phyloP scores from a whole-genome alignment of 1,140 invertebrate genomes.

The Drosophila subobscura region DNA sequence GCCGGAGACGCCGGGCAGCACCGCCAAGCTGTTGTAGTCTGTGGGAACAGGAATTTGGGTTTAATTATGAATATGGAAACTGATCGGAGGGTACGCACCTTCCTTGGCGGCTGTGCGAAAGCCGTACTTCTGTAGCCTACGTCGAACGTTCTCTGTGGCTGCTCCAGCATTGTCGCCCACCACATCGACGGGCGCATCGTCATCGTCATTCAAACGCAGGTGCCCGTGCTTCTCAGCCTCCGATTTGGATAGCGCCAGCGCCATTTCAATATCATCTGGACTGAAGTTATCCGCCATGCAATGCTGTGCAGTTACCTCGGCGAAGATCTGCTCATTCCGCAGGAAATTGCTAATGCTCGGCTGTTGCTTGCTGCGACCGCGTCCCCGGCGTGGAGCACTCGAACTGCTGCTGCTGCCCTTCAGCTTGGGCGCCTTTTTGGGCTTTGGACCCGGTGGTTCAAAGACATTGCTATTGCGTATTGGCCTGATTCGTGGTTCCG shows the following conservation, averaged over 20 bases:
- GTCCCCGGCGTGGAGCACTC: not conserved
- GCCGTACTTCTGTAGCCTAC: slow-evolving; percentile 67
- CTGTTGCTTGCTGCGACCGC: slow-evolving; percentile 51
- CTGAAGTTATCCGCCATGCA: slow-evolving; percentile 73
- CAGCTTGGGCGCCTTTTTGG: slow-evolving; percentile 70
- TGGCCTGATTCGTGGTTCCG: slow-evolving; percentile 44
- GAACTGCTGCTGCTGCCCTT: slow-evolving; percentile 21
- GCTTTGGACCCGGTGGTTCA: slow-evolving; percentile 42
- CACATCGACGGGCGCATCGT: slow-evolving; percentile 49
- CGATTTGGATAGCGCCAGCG: slow-evolving; percentile 75
- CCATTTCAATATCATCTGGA: slow-evolving; percentile 78
- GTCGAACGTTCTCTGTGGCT: slow-evolving; percentile 51
- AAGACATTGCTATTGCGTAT: slow-evolving; percentile 47
- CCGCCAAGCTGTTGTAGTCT: slow-evolving; percentile 63
- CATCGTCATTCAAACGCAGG: slow-evolving; percentile 27
- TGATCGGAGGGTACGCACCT: slow-evolving; percentile 35
- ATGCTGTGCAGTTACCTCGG: slow-evolving; percentile 75
- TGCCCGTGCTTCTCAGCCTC: slow-evolving; percentile 60
- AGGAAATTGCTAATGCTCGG: slow-evolving; percentile 71
- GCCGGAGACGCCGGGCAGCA: slow-evolving; percentile 15
- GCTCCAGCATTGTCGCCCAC: slow-evolving; percentile 11
- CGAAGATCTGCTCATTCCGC: slow-evolving; percentile 74
- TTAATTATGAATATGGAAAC: not conserved
- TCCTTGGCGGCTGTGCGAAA: slow-evolving; percentile 66
- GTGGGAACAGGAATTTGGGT: not conserved